phyloP scores from a whole-genome alignment of 2,888 invertebrate species.

The Acanthopleura granulata region DNA sequence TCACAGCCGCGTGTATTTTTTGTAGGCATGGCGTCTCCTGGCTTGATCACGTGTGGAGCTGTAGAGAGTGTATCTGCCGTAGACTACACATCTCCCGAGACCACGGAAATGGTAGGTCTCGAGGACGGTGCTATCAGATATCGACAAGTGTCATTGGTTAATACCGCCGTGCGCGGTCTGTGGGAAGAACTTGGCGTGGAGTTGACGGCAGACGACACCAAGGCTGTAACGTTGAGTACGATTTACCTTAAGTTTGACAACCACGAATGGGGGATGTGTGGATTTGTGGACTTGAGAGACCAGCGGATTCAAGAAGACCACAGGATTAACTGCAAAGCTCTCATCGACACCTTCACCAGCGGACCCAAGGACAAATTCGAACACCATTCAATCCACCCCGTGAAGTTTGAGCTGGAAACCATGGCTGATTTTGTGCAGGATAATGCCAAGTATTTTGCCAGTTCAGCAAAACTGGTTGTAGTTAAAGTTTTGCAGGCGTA shows the following conservation, averaged over 20 bases:
- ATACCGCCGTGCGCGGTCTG: slow-evolving; percentile 33
- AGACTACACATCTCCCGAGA: slow-evolving; percentile 24
- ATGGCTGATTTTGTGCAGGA: slow-evolving; percentile 35
- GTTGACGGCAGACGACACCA: slow-evolving; percentile 28
- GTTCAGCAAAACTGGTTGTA: slow-evolving; percentile 38
- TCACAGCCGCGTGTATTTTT: not conserved
- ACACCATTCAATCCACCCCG: slow-evolving; percentile 22
- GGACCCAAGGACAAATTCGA: slow-evolving; percentile 39
- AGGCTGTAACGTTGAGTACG: slow-evolving; percentile 33
- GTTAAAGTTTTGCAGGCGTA: slow-evolving; percentile 37
- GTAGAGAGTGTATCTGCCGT: slow-evolving; percentile 35
- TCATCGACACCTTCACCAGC: slow-evolving; percentile 30
- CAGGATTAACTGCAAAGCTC: slow-evolving; percentile 28
- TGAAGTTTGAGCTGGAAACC: slow-evolving; percentile 29
- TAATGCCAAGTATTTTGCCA: slow-evolving; percentile 34
- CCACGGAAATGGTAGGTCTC: slow-evolving; percentile 7
- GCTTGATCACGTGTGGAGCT: slow-evolving; percentile 34
- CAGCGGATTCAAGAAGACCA: slow-evolving; percentile 27
- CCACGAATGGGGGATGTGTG: slow-evolving; percentile 39
- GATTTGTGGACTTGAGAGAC: slow-evolving; percentile 34
- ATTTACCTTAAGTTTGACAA: slow-evolving; percentile 35
- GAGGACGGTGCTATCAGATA: not conserved
- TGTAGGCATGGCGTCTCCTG: slow-evolving; percentile 29
- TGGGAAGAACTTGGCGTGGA: slow-evolving; percentile 35
- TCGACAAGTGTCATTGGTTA: slow-evolving; percentile 27